Evolutionary conservation across 2,797 vertebrate species (phyloP).

Genomic region (Lagorchestes hirsutus): DNA sequence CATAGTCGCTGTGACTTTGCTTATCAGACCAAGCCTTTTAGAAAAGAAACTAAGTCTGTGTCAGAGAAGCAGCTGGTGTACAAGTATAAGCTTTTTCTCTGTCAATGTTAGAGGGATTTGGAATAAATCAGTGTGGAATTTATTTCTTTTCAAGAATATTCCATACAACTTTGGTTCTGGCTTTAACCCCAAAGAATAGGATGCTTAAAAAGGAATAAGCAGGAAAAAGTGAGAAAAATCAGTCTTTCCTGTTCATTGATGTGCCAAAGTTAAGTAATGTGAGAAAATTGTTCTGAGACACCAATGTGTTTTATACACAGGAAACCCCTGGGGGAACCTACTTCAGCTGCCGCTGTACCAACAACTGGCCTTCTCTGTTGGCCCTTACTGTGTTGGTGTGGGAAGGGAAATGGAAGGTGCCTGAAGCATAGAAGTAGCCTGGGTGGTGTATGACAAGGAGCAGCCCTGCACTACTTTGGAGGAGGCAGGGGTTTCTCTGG

Average conservation of each 20-base stretch:
- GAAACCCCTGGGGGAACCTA: neutral
- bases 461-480: neutral
- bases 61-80: slow-evolving; percentile 44
- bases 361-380: neutral
- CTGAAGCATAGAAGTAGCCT: neutral
- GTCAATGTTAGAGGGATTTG: slow-evolving; percentile 33
- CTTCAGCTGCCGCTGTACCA: slow-evolving; percentile 16
- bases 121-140: slow-evolving; percentile 6
- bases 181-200: slow-evolving; percentile 6
- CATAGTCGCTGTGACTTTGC: neutral
- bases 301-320: neutral
- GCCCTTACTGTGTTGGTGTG: neutral
- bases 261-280: neutral
- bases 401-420: slow-evolving; percentile 40
- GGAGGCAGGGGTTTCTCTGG: neutral
- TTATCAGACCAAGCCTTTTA: slow-evolving; percentile 48
- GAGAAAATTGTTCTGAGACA: slow-evolving; percentile 21
- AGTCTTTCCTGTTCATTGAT: neutral
- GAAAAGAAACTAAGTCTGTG: slow-evolving; percentile 25
- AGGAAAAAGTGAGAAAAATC: neutral
- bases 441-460: neutral
- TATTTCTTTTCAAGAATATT: slow-evolving; percentile 40
- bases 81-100: slow-evolving; percentile 44
- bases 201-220: neutral
- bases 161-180: neutral